Evolutionary conservation across 2,113 vertebrate species (phyloP).

Genomic region (Clarias batrachus): DNA sequence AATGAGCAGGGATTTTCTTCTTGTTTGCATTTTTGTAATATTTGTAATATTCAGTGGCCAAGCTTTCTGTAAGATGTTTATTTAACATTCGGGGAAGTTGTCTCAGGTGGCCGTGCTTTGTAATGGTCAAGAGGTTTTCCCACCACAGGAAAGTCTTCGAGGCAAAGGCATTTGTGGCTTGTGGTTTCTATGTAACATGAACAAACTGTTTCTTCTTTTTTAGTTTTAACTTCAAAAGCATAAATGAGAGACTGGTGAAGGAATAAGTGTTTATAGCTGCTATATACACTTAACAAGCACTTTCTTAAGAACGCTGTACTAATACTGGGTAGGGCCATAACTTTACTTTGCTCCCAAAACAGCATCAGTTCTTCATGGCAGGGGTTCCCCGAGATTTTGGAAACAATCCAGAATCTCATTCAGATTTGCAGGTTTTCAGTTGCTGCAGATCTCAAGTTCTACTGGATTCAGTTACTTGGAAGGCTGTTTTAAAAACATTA

Average conservation of each 20-base stretch:
- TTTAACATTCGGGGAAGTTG: neutral
- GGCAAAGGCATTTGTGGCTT: neutral
- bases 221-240: neutral
- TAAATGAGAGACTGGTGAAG: neutral
- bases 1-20: neutral
- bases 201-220: neutral
- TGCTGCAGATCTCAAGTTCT: neutral
- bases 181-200: neutral
- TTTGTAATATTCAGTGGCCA: neutral
- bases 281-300: neutral
- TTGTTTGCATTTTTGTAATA: too few species aligned
- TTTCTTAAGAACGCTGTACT: neutral
- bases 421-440: neutral
- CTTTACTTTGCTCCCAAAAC: neutral
- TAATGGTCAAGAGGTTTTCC: neutral
- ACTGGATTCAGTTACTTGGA: neutral
- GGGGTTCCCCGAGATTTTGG: neutral
- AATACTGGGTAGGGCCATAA: neutral
- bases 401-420: neutral
- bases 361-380: neutral
- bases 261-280: neutral
- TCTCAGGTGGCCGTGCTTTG: neutral
- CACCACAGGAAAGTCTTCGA: neutral
- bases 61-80: neutral
- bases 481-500: too few species aligned